A percentile compares a stretch with the other conserved stretches of the same genome.
These are phyloP conservation scores for Balaeniceps rex DNA, from an alignment of 2,113 vertebrate genomes.

Conservation along the genomic window DNA sequence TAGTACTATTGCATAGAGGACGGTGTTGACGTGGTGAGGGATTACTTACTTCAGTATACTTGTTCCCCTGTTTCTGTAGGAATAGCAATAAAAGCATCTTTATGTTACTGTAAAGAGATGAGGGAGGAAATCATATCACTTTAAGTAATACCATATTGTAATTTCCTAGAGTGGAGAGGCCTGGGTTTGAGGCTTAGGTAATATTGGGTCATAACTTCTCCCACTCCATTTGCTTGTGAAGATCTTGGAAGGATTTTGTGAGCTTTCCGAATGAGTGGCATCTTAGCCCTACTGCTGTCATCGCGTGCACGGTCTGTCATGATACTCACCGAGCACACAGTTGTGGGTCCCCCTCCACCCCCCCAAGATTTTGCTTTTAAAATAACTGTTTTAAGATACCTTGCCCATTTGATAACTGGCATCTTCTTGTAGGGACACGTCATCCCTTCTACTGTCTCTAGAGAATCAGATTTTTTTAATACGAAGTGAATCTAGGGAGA, in stretches of 20 bases:
- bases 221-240: not conserved
- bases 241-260: not conserved
- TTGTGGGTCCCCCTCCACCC: no score
- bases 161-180: not conserved
- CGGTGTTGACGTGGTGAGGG: not conserved
- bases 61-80: not conserved
- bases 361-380: not conserved
- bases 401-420: not conserved
- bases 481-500: not conserved
- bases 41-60: not conserved
- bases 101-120: not conserved
- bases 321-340: not conserved
- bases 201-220: not conserved
- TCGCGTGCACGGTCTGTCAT: accelerated
- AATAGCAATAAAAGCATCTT: not conserved
- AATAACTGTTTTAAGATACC: not conserved
- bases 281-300: not conserved
- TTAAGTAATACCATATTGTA: not conserved
- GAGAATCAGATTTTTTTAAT: not conserved
- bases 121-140: not conserved
- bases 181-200: not conserved
- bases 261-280: not conserved
- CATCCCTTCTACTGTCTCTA: not conserved
- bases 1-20: not conserved
- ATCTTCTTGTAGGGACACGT: no score